A percentile compares a stretch with the other conserved stretches of the same genome.
Evolutionary conservation across 1,140 invertebrate genomes (phyloP).

Genomic region (Triops longicaudatus): DNA sequence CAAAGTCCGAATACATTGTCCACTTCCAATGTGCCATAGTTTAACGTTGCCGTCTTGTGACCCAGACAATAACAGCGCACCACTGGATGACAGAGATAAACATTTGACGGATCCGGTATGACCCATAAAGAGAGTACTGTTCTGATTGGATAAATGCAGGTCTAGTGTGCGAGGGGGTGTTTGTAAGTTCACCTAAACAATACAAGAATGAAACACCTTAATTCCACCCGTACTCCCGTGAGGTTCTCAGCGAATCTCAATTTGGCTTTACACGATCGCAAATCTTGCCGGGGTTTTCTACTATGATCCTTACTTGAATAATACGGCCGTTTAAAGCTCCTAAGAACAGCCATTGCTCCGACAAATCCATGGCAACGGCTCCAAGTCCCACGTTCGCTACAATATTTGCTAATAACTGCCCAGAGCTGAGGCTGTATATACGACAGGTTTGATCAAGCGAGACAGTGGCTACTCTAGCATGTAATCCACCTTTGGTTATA

Average conservation of each 20-base stretch:
- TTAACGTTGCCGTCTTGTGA: conserved; percentile 61
- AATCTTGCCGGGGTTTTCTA: no score
- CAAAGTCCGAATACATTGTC: conserved; percentile 58
- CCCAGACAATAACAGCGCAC: conserved; percentile 58
- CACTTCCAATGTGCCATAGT: conserved; percentile 67
- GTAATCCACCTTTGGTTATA: conserved; percentile 45
- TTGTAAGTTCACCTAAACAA: background rate
- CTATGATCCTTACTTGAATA: background rate
- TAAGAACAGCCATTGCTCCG: background rate
- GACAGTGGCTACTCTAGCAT: conserved; percentile 59
- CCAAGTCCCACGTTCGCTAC: conserved; percentile 16
- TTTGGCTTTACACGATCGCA: no score
- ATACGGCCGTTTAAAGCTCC: background rate
- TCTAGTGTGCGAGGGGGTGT: background rate
- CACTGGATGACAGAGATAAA: conserved; percentile 60
- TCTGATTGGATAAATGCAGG: conserved; percentile 31
- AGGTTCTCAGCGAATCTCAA: no score
- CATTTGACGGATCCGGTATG: conserved; percentile 59
- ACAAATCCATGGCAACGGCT: background rate
- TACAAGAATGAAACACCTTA: background rate
- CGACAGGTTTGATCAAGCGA: conserved; percentile 73
- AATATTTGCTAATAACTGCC: conserved; percentile 47
- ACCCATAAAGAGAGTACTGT: conserved; percentile 43
- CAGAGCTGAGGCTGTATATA: conserved; percentile 63
- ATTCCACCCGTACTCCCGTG: no score